Evolutionary conservation across 2,797 vertebrate species (phyloP).

Genomic region (Molothrus aeneus): DNA sequence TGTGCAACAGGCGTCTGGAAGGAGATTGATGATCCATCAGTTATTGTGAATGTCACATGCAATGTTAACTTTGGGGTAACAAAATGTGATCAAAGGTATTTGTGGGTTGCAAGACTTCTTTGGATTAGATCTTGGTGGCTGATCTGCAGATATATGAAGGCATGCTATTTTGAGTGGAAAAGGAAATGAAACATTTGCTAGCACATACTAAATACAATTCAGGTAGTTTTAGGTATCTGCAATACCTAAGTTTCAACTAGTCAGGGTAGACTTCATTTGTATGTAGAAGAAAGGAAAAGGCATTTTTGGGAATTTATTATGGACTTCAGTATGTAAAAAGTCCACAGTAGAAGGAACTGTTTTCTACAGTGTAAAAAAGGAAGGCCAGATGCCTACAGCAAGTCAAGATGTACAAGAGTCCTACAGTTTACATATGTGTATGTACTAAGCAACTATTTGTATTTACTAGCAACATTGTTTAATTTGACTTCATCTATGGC

Average conservation of each 20-base stretch:
- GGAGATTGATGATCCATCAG: background rate
- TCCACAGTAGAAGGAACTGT: background rate
- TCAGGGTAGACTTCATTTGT: background rate
- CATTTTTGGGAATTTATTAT: background rate
- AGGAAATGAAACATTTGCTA: background rate
- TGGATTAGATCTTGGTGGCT: background rate
- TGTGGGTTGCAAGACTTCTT: background rate
- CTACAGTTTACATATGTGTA: background rate
- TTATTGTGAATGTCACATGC: background rate
- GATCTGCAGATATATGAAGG: background rate
- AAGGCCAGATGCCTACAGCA: background rate
- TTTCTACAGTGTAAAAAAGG: background rate
- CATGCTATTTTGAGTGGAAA: background rate
- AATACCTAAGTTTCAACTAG: background rate
- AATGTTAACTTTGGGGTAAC: background rate
- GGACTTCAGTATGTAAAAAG: background rate
- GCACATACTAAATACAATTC: background rate
- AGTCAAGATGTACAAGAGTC: background rate
- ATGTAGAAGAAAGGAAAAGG: background rate
- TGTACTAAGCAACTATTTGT: background rate
- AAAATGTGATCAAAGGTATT: background rate
- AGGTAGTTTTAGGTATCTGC: background rate
- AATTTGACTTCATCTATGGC: background rate
- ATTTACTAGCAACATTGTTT: background rate
- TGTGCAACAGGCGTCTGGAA: background rate